Percentiles rank a stretch among this genome's conserved stretches.
These are phyloP conservation scores for Polyodon spathula DNA, from an alignment of 2,113 vertebrate species.

Conservation along the genomic window DNA sequence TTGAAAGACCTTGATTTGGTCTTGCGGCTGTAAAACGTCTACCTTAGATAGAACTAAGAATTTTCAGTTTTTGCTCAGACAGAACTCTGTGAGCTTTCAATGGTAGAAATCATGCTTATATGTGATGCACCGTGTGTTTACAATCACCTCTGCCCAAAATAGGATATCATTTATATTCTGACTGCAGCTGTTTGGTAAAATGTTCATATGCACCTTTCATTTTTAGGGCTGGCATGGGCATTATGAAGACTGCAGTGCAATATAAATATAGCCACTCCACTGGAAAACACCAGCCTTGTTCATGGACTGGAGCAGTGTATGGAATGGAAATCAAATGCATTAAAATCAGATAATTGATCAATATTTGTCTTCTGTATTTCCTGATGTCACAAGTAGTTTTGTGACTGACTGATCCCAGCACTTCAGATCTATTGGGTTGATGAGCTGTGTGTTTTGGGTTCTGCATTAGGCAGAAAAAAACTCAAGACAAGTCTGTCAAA, in stretches of 20 bases:
- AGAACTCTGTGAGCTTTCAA: conserved; percentile 4
- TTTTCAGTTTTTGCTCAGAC: conserved; percentile 4
- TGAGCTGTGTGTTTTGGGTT: not conserved
- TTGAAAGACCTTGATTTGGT: not conserved
- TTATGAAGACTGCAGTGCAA: no score
- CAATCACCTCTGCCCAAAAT: not conserved
- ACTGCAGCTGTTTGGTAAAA: not conserved
- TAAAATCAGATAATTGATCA: no score
- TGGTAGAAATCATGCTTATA: conserved; percentile 4
- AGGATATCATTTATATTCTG: not conserved
- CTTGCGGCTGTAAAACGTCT: not conserved
- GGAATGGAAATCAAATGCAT: no score
- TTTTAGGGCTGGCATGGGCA: no score
- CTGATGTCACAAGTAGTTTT: no score
- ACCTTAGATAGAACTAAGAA: not conserved
- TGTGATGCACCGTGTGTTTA: conserved; percentile 1
- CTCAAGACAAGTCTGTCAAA: conserved; percentile 29
- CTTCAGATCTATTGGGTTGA: no score
- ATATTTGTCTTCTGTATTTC: no score
- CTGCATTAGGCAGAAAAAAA: not conserved
- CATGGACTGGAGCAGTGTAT: no score
- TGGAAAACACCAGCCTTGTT: no score
- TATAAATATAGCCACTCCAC: no score
- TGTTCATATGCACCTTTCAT: not conserved
- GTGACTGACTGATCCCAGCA: no score